A percentile compares a stretch with the other conserved stretches of the same genome.
Conservation (phyloP, 2,797 vertebrate genomes). For the Crenuchus spilurus region DNA sequence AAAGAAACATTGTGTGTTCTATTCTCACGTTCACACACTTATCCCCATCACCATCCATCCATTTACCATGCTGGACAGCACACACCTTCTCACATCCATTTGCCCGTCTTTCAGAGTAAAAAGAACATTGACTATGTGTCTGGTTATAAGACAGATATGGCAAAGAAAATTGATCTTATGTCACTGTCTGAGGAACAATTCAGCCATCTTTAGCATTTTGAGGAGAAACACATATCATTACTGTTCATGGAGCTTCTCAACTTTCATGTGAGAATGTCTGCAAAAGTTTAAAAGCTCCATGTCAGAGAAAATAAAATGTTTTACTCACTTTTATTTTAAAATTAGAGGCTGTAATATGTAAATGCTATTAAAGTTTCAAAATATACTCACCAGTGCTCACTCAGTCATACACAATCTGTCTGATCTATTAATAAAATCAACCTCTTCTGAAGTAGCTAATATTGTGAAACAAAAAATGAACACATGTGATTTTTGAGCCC, state of each 20-base stretch:
- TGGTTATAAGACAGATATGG: conserved; percentile 36
- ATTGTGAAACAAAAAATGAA: no score
- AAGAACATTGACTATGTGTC: conserved; percentile 43
- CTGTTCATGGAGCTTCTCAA: not conserved
- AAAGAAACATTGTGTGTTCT: not conserved
- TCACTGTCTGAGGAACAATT: conserved; percentile 24
- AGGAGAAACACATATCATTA: conserved; percentile 37
- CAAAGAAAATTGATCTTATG: conserved; percentile 47
- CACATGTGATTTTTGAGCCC: no score
- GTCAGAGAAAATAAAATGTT: not conserved
- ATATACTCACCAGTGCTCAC: no score
- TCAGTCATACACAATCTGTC: no score
- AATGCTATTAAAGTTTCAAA: no score
- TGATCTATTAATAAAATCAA: no score
- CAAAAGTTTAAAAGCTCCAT: not conserved
- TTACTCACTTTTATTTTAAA: no score
- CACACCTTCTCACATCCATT: conserved; percentile 19
- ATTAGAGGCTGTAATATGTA: no score
- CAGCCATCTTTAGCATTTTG: conserved; percentile 41
- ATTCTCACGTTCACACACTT: not conserved
- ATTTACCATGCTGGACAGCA: conserved; percentile 1
- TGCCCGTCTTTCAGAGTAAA: conserved; percentile 20
- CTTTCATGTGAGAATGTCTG: not conserved
- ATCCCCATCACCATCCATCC: not conserved
- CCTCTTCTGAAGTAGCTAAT: no score